These are phyloP conservation scores for Julus scanicus DNA, from an alignment of 2,888 invertebrate species.

Conservation along the genomic window DNA sequence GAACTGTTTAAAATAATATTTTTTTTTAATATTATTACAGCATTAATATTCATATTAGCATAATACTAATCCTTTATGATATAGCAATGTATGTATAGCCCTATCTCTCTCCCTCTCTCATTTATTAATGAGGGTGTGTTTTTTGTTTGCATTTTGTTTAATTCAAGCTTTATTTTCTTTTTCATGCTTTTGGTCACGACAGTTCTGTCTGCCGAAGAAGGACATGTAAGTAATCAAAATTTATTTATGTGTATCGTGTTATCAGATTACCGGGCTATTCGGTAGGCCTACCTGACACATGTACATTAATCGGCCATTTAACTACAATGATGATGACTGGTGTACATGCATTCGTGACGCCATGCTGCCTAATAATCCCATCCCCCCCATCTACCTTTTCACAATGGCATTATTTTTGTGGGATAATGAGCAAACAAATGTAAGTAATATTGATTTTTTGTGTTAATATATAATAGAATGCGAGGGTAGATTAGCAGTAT, in stretches of 20 bases:
- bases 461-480: background rate
- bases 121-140: slow-evolving; percentile 7
- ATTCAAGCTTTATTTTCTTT: slow-evolving; percentile 35
- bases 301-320: slow-evolving; percentile 12
- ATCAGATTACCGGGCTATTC: background rate
- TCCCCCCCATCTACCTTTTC: background rate
- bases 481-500: background rate
- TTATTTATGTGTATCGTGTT: background rate
- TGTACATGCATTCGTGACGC: slow-evolving; percentile 13
- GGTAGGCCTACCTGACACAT: slow-evolving; percentile 18
- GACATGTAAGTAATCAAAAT: slow-evolving; percentile 48
- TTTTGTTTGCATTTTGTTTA: slow-evolving; percentile 28
- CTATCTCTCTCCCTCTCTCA: background rate
- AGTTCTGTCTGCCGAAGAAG: slow-evolving; percentile 49
- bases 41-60: slow-evolving; percentile 18
- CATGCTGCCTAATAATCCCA: background rate
- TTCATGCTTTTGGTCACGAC: slow-evolving; percentile 41
- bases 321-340: background rate
- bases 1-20: slow-evolving; percentile 26
- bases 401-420: background rate
- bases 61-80: background rate
- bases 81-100: background rate
- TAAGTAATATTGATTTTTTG: slow-evolving; percentile 18
- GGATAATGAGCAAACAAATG: slow-evolving; percentile 38
- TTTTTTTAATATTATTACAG: background rate